These are phyloP conservation scores for Beroe forskalii DNA, from an alignment of 37 sponge, comb jelly and placozoan genomes.

Conservation along the genomic window DNA sequence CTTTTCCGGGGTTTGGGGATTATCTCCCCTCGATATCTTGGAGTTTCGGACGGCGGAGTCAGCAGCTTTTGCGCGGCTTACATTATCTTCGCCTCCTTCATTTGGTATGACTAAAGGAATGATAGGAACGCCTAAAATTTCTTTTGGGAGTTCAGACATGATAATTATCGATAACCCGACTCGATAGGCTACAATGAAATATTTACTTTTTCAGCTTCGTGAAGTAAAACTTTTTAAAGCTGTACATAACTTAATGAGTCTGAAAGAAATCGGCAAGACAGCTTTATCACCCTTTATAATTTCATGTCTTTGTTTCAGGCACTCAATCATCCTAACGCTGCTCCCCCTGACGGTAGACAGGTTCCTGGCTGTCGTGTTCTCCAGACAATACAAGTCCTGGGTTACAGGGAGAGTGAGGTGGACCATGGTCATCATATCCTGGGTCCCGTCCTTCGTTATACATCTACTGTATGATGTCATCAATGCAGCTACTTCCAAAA, in stretches of 20 bases:
- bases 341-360: constrained; percentile 28
- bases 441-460: not conserved
- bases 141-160: too few relatives aligned
- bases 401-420: not conserved
- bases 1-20: constrained; percentile 24
- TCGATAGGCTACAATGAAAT: too few relatives aligned
- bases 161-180: too few relatives aligned
- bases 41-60: not conserved
- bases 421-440: constrained; percentile 5
- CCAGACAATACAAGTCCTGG: not conserved
- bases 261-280: too few relatives aligned
- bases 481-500: not conserved
- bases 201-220: too few relatives aligned
- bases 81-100: not conserved
- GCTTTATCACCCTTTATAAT: too few relatives aligned
- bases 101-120: too few relatives aligned
- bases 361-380: constrained; percentile 13
- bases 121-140: too few relatives aligned
- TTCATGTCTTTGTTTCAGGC: not conserved
- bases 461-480: constrained; percentile 8
- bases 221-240: too few relatives aligned
- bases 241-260: too few relatives aligned
- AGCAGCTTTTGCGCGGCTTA: not conserved
- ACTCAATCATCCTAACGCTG: constrained; percentile 27
- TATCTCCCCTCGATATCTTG: not conserved